A percentile compares a stretch with the other conserved stretches of the same genome.
Evolutionary conservation across 1,140 invertebrate species (phyloP).

Genomic region (Drosophila pachea): DNA sequence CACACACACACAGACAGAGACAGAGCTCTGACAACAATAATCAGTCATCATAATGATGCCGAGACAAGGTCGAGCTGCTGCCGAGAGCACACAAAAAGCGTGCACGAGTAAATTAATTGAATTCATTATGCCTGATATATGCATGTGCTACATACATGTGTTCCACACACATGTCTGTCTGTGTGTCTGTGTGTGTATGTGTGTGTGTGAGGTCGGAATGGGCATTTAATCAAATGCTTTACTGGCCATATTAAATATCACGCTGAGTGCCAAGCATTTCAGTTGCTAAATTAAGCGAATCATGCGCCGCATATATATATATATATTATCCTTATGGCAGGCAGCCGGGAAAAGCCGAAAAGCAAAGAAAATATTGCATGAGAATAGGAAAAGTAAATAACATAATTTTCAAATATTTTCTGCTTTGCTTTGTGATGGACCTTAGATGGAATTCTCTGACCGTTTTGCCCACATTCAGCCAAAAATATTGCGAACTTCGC

Average conservation of each 20-base stretch:
- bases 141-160: not conserved
- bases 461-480: too few relatives aligned
- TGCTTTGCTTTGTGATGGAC: not conserved
- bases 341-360: not conserved
- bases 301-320: constrained; percentile 17
- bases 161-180: constrained; percentile 12
- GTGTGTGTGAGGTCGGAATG: constrained; percentile 1
- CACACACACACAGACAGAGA: not conserved
- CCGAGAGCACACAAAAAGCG: constrained; percentile 6
- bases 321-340: constrained; percentile 21
- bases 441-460: too few relatives aligned
- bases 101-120: constrained; percentile 69
- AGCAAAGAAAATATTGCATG: not conserved
- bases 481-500: too few relatives aligned
- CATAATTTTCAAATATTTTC: constrained; percentile 5
- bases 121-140: constrained; percentile 72
- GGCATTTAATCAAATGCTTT: constrained; percentile 61
- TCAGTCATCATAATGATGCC: constrained; percentile 73
- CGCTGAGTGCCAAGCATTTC: constrained; percentile 21
- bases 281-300: constrained; percentile 13
- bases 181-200: constrained; percentile 15
- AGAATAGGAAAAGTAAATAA: not conserved
- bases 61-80: constrained; percentile 40
- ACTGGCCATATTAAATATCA: constrained; percentile 37
- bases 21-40: constrained; percentile 48